Base-by-base conservation (phyloP, 1,140 invertebrate genomes). In the Calephelis nemesis region DNA sequence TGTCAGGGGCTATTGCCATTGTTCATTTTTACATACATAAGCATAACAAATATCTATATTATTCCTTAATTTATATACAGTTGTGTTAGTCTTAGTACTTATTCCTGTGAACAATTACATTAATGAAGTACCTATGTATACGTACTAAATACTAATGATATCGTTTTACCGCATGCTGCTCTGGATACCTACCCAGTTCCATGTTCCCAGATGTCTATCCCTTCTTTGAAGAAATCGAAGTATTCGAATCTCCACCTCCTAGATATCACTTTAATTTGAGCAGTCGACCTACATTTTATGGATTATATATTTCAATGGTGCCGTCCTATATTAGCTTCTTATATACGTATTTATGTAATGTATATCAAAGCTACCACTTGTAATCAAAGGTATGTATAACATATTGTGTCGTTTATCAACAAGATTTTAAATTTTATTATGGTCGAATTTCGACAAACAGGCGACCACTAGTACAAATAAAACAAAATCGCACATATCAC, bases 221-320 rank as follows among this genome's bases (percentile, higher is more conserved):
- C 11, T 92, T 83, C 77, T 90, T 91, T 71, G 90, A 92, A 73
- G 89, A 92, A 45, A 68, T 89, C 49, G 91, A 92, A 40, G 88
- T 89, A 7, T 89, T 86, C 70, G 84, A 91, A 62, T 86, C 84
- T 49, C 88, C 89, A 10, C 91, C 90, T 50, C 83, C 81, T 15
- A 81, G 73, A 58, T 85, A 79, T 67, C 75, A 79, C 60, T 86
- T 76, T 67, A 84, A 86, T 58, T 79, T 83, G 30, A 67, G 63
- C 60, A 49, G 49, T 47, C 66, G 64, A 49, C 67, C 71, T 9
- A 47, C 54, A 19, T 66, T 52, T 30, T 30, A 52, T 58, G 62
- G 45, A 13, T 62, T 48, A 19, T 71, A 64, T 54, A 45, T 71
- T 48, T 64, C 65, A 48, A 40, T 74, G 65, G 39, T 77, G 68